Percentiles rank a stretch among this genome's conserved stretches.
Evolutionary conservation across 2,888 invertebrate genomes (phyloP).

Genomic region (Steinernema hermaphroditum): DNA sequence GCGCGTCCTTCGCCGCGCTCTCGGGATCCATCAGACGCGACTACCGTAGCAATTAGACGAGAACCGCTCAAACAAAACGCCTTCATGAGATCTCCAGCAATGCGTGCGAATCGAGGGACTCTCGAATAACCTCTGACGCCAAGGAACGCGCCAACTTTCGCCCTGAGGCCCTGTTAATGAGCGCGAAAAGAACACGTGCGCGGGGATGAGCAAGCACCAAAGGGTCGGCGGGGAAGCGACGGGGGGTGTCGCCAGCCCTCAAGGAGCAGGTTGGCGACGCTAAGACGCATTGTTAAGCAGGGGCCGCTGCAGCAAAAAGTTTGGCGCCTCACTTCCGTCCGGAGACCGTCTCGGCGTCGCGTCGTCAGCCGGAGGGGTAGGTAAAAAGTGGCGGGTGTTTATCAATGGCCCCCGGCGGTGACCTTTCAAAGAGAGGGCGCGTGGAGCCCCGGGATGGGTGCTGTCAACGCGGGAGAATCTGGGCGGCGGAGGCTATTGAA

Average conservation of each 20-base stretch:
- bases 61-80: too few species aligned
- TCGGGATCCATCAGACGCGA: neutral
- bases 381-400: constrained; percentile 8
- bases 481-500: neutral
- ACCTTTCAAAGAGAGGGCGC: neutral
- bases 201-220: too few species aligned
- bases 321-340: neutral
- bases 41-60: constrained; percentile 13
- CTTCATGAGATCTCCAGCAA: too few species aligned
- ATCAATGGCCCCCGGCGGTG: constrained; percentile 11
- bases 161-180: too few species aligned
- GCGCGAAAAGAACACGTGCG: too few species aligned
- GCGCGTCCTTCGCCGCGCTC: constrained; percentile 3
- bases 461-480: neutral
- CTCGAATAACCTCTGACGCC: too few species aligned
- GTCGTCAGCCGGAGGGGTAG: neutral
- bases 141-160: too few species aligned
- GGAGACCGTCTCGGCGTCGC: neutral
- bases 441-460: neutral
- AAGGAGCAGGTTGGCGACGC: too few species aligned
- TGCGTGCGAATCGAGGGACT: too few species aligned
- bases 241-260: too few species aligned
- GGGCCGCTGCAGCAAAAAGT: neutral
- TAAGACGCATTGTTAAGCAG: neutral
- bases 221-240: too few species aligned